Evolutionary conservation across 2,888 invertebrate species (phyloP), one percentile per base, ranked within the genome.

Genomic region (Apomyelois bistriatella): DNA sequence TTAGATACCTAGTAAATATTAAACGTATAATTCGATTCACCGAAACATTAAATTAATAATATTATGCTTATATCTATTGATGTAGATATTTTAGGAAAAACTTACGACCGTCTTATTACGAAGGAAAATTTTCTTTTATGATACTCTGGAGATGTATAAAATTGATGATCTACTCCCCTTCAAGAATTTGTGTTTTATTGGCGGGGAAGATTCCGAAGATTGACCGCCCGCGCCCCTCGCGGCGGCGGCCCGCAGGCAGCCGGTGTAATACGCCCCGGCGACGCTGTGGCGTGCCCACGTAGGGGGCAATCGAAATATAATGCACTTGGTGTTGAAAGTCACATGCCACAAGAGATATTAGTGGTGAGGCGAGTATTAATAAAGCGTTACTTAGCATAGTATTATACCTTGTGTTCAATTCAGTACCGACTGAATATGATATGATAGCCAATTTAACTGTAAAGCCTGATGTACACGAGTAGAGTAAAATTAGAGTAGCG

Each of bases 131-230:
- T 62, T 59, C 60, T 54, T 63, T 63, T 63, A 64, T 60, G 41
- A 60, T 59, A 54, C 66, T 61, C 61, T 47, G 55, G 64, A 61
- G 64, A 58, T 57, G 28, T 53, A 41, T 46, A 58, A 60, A 66
- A 59, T 60, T 60, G 58, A 60, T 66, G 61, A 61, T 60, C 58
- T 56, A 57, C 57, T 58, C 58, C 60, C 62, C 57, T 47, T 51
- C 52, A 53, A 49, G 55, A 57, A 60, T 57, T 50, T 50, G 30
- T 43, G 43, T 43, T 43, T 30, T 52, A 48, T 52, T 52, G 50
- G 32, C 13, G 43, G 30, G 30, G 43, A 1, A 8, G 17, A n/a
- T 38, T 38, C 41, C 41, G 17, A 17, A 22, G 41, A 22, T 22
- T 41, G 15, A 8, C n/a, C n/a, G 43, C 13, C 9, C 30, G 22